These are phyloP conservation scores for Tinea trinotella DNA, from an alignment of 2,888 invertebrate species.

Conservation along the genomic window DNA sequence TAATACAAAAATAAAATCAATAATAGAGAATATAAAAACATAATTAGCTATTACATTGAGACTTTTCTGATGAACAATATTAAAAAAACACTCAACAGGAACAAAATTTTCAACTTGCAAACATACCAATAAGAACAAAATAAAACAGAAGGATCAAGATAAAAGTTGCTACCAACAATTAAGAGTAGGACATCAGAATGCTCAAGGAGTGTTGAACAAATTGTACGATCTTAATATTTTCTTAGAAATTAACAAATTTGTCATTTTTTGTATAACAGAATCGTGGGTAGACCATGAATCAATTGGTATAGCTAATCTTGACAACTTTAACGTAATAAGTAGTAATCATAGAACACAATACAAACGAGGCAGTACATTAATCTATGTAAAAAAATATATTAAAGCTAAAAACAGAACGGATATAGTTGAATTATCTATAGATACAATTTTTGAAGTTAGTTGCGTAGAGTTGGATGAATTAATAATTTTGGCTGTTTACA, in stretches of 20 bases:
- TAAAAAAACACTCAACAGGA: background rate
- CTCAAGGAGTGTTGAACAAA: slow-evolving; percentile 11
- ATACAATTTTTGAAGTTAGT: background rate
- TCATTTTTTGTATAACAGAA: slow-evolving; percentile 18
- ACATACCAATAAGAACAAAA: background rate
- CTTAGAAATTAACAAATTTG: slow-evolving; percentile 4
- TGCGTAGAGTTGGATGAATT: background rate
- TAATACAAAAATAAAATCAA: background rate
- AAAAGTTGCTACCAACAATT: background rate
- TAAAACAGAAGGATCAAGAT: background rate
- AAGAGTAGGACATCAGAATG: slow-evolving; percentile 18
- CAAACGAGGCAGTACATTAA: slow-evolving; percentile 17
- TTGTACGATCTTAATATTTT: background rate
- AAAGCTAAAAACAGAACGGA: too few species aligned
- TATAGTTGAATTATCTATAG: too few species aligned
- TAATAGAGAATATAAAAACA: background rate
- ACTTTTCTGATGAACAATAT: background rate
- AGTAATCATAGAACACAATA: slow-evolving; percentile 14
- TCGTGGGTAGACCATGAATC: background rate
- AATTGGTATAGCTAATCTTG: background rate
- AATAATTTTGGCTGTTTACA: background rate
- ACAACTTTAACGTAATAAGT: slow-evolving; percentile 17
- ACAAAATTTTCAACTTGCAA: background rate
- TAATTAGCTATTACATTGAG: background rate
- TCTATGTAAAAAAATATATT: slow-evolving; percentile 6